Percentiles rank a stretch among this genome's conserved stretches.
These are phyloP conservation scores for Druon quercuslanigerum DNA, from an alignment of 1,140 invertebrate genomes.

Conservation along the genomic window DNA sequence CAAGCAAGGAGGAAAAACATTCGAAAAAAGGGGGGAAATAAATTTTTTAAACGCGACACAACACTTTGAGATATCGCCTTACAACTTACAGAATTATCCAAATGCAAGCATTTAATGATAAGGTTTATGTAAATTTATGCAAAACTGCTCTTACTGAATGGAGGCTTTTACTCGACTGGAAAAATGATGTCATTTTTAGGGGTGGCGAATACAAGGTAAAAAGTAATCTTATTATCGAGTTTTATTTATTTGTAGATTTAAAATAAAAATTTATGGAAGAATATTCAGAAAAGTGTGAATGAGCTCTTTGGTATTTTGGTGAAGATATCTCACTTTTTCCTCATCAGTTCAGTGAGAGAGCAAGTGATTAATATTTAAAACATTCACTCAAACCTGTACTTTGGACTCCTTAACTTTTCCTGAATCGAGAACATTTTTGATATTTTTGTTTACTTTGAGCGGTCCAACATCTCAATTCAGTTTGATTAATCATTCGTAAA, in stretches of 20 bases:
- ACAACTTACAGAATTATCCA: not conserved
- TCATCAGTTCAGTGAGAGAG: not conserved
- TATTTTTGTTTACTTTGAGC: not conserved
- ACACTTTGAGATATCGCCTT: conserved; percentile 5
- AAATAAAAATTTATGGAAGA: not conserved
- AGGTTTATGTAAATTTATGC: conserved; percentile 8
- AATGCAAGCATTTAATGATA: not conserved
- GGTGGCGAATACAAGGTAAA: too few relatives aligned
- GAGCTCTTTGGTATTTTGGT: not conserved
- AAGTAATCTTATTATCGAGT: too few relatives aligned
- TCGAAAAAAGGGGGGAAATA: not conserved
- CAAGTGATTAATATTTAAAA: not conserved
- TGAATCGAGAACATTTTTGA: conserved; percentile 3
- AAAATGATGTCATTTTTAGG: too few relatives aligned
- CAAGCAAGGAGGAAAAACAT: conserved; percentile 2
- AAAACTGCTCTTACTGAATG: not conserved
- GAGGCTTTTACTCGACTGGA: too few relatives aligned
- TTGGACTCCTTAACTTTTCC: not conserved
- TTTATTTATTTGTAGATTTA: too few relatives aligned
- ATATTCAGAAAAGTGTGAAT: not conserved
- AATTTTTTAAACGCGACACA: not conserved
- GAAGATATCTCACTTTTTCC: not conserved
- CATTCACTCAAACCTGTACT: not conserved
- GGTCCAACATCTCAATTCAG: not conserved
- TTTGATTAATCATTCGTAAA: not conserved